phyloP scores from a whole-genome alignment of 2,888 invertebrate genomes.

The Mactromeris polynyma region DNA sequence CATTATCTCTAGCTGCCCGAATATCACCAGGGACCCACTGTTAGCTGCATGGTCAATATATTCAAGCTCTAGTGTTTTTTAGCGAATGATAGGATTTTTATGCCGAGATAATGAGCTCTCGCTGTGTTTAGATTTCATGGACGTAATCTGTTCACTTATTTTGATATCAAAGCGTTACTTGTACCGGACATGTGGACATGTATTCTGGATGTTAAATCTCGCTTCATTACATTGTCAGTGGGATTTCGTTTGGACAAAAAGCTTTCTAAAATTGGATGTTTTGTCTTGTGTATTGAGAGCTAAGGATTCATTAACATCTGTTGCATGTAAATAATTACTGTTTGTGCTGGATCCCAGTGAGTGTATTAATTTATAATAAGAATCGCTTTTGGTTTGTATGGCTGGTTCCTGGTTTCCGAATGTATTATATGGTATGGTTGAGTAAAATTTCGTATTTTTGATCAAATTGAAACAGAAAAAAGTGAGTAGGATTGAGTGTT shows the following conservation, averaged over 20 bases:
- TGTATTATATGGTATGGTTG: too few species aligned
- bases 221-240: background rate
- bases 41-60: background rate
- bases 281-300: background rate
- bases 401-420: too few species aligned
- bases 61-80: background rate
- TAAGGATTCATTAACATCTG: background rate
- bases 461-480: too few species aligned
- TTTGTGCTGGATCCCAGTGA: background rate
- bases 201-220: background rate
- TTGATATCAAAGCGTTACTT: background rate
- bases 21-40: conserved; percentile 25
- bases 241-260: background rate
- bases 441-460: too few species aligned
- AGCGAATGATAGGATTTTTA: background rate
- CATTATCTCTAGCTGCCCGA: conserved; percentile 26
- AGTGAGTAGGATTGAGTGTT: too few species aligned
- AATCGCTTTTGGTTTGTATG: too few species aligned
- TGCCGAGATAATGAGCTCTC: background rate
- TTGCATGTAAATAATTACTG: background rate
- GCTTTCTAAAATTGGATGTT: background rate
- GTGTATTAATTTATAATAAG: background rate
- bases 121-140: background rate
- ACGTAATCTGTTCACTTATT: background rate
- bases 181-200: background rate